Conservation (phyloP, 2,888 invertebrate genomes). For the Ashinkailepas kermadecensis region DNA sequence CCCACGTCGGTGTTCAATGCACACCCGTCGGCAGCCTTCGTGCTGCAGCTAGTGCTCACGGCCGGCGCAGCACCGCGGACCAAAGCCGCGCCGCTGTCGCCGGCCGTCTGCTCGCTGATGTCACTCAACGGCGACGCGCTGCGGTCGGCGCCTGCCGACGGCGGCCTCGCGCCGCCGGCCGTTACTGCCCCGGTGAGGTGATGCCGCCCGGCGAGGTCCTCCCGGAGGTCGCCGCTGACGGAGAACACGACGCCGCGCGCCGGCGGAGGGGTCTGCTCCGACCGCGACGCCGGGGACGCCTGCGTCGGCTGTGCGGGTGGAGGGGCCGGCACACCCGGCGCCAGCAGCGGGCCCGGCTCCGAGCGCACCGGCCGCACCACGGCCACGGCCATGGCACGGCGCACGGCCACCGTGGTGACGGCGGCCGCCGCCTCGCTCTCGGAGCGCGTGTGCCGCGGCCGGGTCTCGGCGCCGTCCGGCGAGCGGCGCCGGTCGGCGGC, state of each 20-base stretch:
- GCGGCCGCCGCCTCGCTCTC: background rate
- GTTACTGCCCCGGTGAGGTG: background rate
- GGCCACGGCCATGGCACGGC: background rate
- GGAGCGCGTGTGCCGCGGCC: background rate
- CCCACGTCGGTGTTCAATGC: background rate
- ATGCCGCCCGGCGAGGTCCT: background rate
- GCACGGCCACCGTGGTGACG: background rate
- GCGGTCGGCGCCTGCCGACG: too few species aligned
- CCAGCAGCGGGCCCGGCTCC: background rate
- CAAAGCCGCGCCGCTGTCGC: background rate
- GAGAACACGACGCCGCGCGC: background rate
- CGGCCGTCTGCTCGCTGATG: too few species aligned
- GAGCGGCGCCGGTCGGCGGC: background rate
- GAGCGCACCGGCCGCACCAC: background rate
- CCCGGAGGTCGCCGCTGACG: background rate
- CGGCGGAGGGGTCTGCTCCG: background rate
- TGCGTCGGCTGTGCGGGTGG: background rate
- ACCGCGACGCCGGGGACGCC: background rate
- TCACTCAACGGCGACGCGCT: too few species aligned
- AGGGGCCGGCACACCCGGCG: background rate
- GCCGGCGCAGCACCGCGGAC: background rate
- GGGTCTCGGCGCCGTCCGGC: slow-evolving; percentile 5
- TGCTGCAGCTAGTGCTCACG: background rate
- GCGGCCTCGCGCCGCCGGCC: background rate
- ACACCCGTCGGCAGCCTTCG: background rate